A percentile compares a stretch with the other conserved stretches of the same genome.
These are phyloP conservation scores for Plebejus melissa DNA, from an alignment of 2,888 invertebrate species.

Conservation along the genomic window DNA sequence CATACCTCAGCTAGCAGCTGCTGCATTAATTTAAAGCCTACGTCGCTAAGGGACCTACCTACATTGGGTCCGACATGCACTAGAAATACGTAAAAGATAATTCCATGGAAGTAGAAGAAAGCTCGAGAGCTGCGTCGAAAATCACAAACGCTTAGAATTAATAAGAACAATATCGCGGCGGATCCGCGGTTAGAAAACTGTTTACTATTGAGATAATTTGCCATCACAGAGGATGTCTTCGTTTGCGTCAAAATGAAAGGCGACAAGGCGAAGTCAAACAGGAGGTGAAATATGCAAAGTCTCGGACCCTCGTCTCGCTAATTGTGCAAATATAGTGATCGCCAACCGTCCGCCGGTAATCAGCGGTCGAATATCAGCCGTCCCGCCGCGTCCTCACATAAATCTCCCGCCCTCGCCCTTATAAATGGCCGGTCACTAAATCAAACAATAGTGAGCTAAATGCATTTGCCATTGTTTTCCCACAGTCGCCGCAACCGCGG, in stretches of 20 bases:
- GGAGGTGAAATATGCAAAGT: conserved; percentile 8
- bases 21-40: neutral
- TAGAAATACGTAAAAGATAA: neutral
- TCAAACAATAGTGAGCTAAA: conserved; percentile 70
- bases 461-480: conserved; percentile 70
- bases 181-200: too few relatives aligned
- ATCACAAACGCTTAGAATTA: neutral
- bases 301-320: conserved; percentile 70
- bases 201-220: too few relatives aligned
- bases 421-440: conserved; percentile 78
- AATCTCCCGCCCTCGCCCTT: conserved; percentile 68
- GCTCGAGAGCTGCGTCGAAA: neutral
- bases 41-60: neutral
- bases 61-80: neutral
- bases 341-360: conserved; percentile 61
- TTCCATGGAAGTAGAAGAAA: neutral
- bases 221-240: neutral
- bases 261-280: neutral
- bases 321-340: conserved; percentile 78
- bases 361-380: conserved; percentile 11
- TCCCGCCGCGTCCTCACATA: conserved; percentile 54
- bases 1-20: conserved; percentile 1
- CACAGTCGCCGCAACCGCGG: conserved; percentile 25
- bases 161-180: neutral
- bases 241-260: neutral